Evolutionary conservation across 64 coral and sea anemone genomes (phyloP).

Genomic region (Montipora sp.): DNA sequence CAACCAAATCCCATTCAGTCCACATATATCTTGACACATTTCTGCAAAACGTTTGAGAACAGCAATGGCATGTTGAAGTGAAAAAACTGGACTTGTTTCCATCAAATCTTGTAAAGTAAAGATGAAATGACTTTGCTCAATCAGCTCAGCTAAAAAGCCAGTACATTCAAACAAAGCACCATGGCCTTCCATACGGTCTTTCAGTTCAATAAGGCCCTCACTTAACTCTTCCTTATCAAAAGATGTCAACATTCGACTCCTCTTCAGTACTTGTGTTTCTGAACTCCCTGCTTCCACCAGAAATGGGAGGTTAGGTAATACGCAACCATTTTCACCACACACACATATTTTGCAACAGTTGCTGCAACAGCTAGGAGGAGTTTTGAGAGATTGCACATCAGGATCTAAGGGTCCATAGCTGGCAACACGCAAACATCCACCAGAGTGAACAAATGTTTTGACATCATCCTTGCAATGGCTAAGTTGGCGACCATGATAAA

Average conservation of each 20-base stretch:
- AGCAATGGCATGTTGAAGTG: constrained; percentile 13
- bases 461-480: no score
- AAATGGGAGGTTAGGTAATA: no score
- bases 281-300: no score
- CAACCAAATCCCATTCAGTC: constrained; percentile 11
- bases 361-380: constrained; percentile 33
- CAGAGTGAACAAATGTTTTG: no score
- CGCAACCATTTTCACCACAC: no score
- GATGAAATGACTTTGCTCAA: constrained; percentile 26
- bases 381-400: not conserved
- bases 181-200: constrained; percentile 10
- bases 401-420: no score
- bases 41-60: constrained; percentile 45
- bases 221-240: not conserved
- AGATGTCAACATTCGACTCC: constrained; percentile 16
- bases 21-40: constrained; percentile 39
- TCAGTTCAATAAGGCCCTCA: constrained; percentile 26
- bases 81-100: constrained; percentile 39
- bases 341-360: no score
- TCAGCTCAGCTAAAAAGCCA: constrained; percentile 27
- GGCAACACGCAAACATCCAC: no score
- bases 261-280: no score
- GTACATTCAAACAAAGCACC: not conserved
- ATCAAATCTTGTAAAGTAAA: constrained; percentile 44
- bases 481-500: no score